Evolutionary conservation across 1,140 invertebrate species (phyloP), one percentile per base, ranked within the genome.

Genomic region (Aphis craccivora): DNA sequence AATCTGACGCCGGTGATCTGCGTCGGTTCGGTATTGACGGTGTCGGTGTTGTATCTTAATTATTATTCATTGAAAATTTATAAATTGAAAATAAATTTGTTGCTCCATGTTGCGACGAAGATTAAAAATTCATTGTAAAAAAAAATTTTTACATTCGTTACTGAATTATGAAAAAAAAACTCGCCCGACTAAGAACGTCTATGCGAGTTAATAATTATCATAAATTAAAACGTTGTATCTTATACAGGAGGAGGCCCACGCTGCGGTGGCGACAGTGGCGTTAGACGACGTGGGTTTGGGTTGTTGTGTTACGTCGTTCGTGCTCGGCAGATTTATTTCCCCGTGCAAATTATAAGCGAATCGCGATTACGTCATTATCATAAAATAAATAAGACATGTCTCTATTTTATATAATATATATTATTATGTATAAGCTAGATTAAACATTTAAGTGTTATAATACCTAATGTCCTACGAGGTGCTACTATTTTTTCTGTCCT

Each of bases 71-170:
- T 92, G 83, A 83, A 25, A 48, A 45, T 25, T 53, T 89, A 53
- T 76, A 83, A 83, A 83, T 91, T 22, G 67, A 83, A 92, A 83
- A 83, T 83, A 92, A 92, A 84, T 92, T 92, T 48, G 91, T 92
- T 37, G 86, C 25, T 14, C 30, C 40, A 14, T 14, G 45, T n/a
- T 30, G 30, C 14, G 30, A 8, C 30, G 45, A 22, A 48, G 84
- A 87, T 20, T 14, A 45, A 87, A 48, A 22, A 91, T 55, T 35
- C 55, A 89, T 53, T 18, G 18, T 51, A 55, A 35, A 43, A 86
- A 86, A 43, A 87, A 35, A 55, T 22, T 35, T 67, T n/a, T 89
- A 51, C 43, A 55, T n/a, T n/a, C 60, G 60, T 60, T 76, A 20
- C n/a, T n/a, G 60, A 1, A 67, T 4, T 30, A 37, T 40, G 37